These are phyloP conservation scores for Dendrolimus punctatus DNA, from an alignment of 1,140 invertebrate species.

Conservation along the genomic window DNA sequence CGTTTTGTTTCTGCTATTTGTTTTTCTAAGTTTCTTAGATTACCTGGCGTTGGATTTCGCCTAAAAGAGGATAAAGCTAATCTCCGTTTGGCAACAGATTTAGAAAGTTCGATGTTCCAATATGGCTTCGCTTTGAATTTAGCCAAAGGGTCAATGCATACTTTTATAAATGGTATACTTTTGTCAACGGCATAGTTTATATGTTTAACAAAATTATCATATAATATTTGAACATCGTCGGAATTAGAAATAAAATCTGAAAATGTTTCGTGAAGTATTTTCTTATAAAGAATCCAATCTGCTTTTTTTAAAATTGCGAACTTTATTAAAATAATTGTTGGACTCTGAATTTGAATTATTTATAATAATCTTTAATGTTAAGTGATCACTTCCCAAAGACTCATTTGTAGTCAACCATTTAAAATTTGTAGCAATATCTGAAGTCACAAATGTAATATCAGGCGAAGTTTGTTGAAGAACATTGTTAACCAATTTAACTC, in stretches of 20 bases:
- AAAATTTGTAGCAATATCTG: slow-evolving; percentile 11
- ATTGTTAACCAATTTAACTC: slow-evolving; percentile 9
- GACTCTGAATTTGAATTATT: neutral
- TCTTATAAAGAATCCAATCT: neutral
- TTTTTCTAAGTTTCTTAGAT: too few species aligned
- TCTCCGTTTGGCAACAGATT: slow-evolving; percentile 9
- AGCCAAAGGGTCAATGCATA: neutral
- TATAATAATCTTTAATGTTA: slow-evolving; percentile 3
- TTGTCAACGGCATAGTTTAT: slow-evolving; percentile 12
- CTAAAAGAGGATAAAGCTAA: slow-evolving; percentile 7
- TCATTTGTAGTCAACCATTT: slow-evolving; percentile 8
- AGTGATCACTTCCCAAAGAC: slow-evolving; percentile 7
- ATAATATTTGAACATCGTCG: neutral
- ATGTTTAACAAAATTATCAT: slow-evolving; percentile 6
- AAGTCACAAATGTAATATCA: slow-evolving; percentile 3
- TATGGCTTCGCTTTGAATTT: slow-evolving; percentile 11
- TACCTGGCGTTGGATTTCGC: neutral
- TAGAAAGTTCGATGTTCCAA: slow-evolving; percentile 7
- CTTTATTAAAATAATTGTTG: neutral
- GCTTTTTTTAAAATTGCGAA: neutral
- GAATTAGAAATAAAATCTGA: neutral
- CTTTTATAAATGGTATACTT: slow-evolving; percentile 10
- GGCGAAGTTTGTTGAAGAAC: slow-evolving; percentile 1
- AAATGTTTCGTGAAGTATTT: neutral
- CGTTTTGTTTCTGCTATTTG: too few species aligned